phyloP scores from a whole-genome alignment of 2,888 invertebrate species.

The Agrotis segetum region DNA sequence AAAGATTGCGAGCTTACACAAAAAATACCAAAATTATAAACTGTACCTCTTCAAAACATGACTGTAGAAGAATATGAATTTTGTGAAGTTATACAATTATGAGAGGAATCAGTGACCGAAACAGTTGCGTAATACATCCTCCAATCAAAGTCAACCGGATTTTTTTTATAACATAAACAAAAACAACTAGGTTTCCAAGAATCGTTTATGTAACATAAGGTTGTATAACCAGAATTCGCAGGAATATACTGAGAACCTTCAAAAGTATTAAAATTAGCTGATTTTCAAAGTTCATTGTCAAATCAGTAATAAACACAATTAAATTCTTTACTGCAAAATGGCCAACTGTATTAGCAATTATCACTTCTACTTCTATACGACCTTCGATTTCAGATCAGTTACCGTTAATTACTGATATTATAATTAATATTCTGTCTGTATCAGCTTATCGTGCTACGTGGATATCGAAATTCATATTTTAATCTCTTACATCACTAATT shows the following conservation, averaged over 20 bases:
- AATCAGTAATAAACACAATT: slow-evolving; percentile 14
- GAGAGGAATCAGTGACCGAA: not conserved
- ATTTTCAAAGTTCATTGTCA: slow-evolving; percentile 46
- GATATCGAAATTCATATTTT: not conserved
- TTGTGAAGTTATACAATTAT: slow-evolving; percentile 7
- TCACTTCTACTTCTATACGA: not conserved
- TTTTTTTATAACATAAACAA: slow-evolving; percentile 17
- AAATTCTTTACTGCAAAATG: slow-evolving; percentile 26
- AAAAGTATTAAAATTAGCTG: not conserved
- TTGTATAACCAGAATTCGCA: not conserved
- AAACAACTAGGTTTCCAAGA: slow-evolving; percentile 20
- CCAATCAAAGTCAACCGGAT: slow-evolving; percentile 9
- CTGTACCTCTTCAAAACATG: too few species aligned
- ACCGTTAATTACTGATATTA: slow-evolving; percentile 25
- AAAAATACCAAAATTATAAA: too few species aligned
- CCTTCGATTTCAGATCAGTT: slow-evolving; percentile 29
- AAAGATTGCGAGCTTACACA: too few species aligned
- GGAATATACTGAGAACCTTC: slow-evolving; percentile 35
- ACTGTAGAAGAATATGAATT: not conserved
- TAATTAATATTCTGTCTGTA: slow-evolving; percentile 20
- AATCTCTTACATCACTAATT: slow-evolving; percentile 25
- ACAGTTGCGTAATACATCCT: too few species aligned
- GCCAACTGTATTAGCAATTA: slow-evolving; percentile 30
- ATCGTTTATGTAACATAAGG: slow-evolving; percentile 16
- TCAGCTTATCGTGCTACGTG: slow-evolving; percentile 28